These are phyloP conservation scores for Gallinago jamesoni DNA, from an alignment of 2,113 vertebrate species.

Conservation along the genomic window DNA sequence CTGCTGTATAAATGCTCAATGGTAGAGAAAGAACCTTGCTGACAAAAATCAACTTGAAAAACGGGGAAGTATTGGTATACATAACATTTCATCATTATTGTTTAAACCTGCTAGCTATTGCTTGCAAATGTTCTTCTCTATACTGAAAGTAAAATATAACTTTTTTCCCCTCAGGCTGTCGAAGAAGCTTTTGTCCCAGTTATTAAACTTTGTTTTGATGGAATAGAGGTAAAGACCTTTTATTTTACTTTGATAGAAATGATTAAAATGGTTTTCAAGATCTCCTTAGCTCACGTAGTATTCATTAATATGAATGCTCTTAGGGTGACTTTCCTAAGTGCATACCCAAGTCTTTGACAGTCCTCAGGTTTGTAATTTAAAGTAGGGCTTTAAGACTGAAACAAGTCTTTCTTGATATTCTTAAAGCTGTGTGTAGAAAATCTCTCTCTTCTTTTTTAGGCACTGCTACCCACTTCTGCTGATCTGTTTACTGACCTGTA, in stretches of 20 bases:
- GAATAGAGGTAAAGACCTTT: slow-evolving; percentile 84
- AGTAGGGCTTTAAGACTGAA: neutral
- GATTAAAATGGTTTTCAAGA: neutral
- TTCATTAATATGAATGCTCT: neutral
- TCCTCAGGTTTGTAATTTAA: neutral
- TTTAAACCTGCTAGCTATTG: neutral
- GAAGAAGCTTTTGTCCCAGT: slow-evolving; percentile 91
- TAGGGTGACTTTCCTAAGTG: neutral
- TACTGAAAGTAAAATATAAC: neutral
- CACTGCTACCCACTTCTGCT: neutral
- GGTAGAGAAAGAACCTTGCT: neutral
- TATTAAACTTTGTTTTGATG: slow-evolving; percentile 90
- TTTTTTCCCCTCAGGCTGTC: slow-evolving; percentile 77
- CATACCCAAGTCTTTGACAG: neutral
- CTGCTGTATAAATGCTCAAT: neutral
- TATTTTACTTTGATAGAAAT: neutral
- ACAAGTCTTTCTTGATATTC: neutral
- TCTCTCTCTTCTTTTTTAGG: neutral
- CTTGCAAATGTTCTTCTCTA: neutral
- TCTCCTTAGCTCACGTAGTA: neutral
- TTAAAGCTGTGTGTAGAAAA: neutral
- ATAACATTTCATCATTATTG: neutral
- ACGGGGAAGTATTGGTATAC: neutral
- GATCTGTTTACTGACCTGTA: neutral
- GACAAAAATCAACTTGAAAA: neutral